Evolutionary conservation across 2,888 invertebrate genomes (phyloP), one percentile per base, ranked within the genome.

Genomic region (Muschampia plurimacula): DNA sequence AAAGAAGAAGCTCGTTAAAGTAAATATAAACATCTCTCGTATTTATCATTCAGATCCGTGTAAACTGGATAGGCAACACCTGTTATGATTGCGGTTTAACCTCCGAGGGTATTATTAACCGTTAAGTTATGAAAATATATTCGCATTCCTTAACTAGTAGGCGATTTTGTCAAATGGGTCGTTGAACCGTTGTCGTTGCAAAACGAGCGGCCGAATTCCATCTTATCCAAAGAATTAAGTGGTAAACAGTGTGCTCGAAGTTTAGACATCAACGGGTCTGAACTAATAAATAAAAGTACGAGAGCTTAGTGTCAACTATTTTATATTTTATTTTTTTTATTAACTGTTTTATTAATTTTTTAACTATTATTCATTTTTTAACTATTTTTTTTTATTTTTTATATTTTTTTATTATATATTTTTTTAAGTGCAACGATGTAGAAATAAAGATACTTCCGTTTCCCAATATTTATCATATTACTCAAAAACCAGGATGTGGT

Each of bases 221-320:
- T 77, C 78, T 82, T 81, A 81, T 79, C 80, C 80, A 80, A 82
- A 83, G 81, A 84, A 81, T 81, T 80, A 83, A 81, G 80, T 81
- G 80, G 76, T 78, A 83, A 83, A 81, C 82, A 79, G 82, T 80
- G 81, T 82, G 82, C 79, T 75, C 77, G 76, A 81, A 85, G 86
- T 84, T 88, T 86, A 88, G 90, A 87, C 90, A 88, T 89, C 90
- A 85, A 83, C 86, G 83, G 79, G 84, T 83, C 76, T 55, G 7
- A 75, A 85, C 85, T 86, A 86, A 65, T 75, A 74, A 28, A 32
- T 32, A 32, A 75, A 75, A 72, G 55, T 13, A 8, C 72, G 67
- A 36, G 67, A 72, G 72, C 67, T 67, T 41, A 8, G 13, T 62
- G 39, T 36, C 2, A 13, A 64, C 10, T 46, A 4, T 41, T 15